Percentiles rank a stretch among this genome's conserved stretches.
Conservation (phyloP, 2,888 invertebrate species). For the Steinernema hermaphroditum region DNA sequence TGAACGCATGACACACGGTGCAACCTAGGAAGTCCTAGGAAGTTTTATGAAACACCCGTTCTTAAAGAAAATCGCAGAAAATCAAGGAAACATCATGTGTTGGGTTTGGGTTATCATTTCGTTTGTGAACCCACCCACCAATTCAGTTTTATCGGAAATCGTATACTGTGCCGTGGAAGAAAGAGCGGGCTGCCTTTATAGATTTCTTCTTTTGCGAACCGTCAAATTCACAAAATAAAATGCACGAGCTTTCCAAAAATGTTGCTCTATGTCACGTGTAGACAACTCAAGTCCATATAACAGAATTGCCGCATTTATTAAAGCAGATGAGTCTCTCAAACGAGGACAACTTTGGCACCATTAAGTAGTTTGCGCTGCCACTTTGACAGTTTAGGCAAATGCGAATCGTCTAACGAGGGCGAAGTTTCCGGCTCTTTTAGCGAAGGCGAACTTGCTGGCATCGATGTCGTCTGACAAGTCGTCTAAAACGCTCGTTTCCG, state of each 20-base stretch:
- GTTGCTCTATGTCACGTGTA: too few relatives aligned
- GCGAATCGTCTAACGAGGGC: not conserved
- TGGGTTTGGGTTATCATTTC: too few relatives aligned
- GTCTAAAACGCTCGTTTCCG: not conserved
- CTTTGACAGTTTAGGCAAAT: not conserved
- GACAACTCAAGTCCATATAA: not conserved
- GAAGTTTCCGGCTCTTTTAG: constrained; percentile 1
- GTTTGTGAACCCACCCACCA: too few relatives aligned
- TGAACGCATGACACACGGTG: too few relatives aligned
- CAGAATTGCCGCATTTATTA: constrained; percentile 16
- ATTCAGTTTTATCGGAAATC: too few relatives aligned
- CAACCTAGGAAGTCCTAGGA: too few relatives aligned
- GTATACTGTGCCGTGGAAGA: too few relatives aligned
- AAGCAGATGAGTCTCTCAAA: not conserved
- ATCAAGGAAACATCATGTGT: too few relatives aligned
- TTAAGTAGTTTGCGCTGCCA: not conserved
- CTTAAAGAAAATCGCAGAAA: too few relatives aligned
- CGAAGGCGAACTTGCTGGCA: constrained; percentile 5
- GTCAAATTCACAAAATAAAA: not conserved
- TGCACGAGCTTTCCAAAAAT: too few relatives aligned
- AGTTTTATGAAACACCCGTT: too few relatives aligned
- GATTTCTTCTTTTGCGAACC: not conserved
- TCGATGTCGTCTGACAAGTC: not conserved
- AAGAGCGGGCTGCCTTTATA: too few relatives aligned
- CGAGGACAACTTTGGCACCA: not conserved